Evolutionary conservation across 2,888 invertebrate genomes (phyloP).

Genomic region (Gnatocerus cornutus): DNA sequence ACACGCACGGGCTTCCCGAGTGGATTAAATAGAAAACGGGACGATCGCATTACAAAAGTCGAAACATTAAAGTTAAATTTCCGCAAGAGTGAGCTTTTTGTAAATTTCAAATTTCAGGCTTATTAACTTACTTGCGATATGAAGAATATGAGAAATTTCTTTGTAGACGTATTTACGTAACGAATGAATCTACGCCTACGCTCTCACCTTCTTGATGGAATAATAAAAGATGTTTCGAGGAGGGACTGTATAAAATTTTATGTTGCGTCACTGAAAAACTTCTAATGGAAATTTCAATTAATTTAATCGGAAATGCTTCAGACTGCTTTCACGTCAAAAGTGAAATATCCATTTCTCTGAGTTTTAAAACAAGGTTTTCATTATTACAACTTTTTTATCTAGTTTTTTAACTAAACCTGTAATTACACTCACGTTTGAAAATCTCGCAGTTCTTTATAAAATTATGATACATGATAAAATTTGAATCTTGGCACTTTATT

Average conservation of each 20-base stretch:
- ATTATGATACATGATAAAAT: too few species aligned
- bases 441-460: too few species aligned
- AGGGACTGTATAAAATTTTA: background rate
- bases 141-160: background rate
- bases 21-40: constrained; percentile 9
- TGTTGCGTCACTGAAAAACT: background rate
- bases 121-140: constrained; percentile 1
- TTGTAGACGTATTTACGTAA: constrained; percentile 11
- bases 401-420: too few species aligned
- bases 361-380: background rate
- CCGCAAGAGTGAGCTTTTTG: background rate
- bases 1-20: constrained; percentile 12
- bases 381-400: background rate
- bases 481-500: too few species aligned
- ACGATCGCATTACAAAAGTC: background rate
- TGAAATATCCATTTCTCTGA: too few species aligned
- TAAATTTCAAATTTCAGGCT: background rate
- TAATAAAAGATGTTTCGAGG: constrained; percentile 3
- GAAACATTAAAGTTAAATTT: constrained; percentile 3
- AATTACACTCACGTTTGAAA: too few species aligned
- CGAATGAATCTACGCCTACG: constrained; percentile 7
- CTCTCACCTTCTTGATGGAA: constrained; percentile 7
- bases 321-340: too few species aligned
- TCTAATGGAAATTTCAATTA: too few species aligned
- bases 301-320: too few species aligned